Evolutionary conservation across 2,888 invertebrate species (phyloP).

Genomic region (Xanthia togata): DNA sequence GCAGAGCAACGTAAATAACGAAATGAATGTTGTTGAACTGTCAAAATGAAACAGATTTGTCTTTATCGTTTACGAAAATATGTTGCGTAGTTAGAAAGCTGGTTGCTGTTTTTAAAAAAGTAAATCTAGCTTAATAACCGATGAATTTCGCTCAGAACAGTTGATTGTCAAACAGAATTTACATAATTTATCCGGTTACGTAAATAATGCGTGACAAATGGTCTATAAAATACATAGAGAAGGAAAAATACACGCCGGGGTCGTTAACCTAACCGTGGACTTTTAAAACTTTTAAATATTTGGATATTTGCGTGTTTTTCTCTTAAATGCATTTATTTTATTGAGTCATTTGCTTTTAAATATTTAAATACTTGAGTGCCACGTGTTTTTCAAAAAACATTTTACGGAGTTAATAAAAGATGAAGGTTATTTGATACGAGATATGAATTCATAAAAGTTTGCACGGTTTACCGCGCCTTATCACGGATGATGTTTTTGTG

Average conservation of each 20-base stretch:
- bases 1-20: too few relatives aligned
- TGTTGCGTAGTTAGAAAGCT: too few relatives aligned
- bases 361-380: conserved; percentile 30
- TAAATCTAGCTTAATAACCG: conserved; percentile 38
- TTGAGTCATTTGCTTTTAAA: conserved; percentile 36
- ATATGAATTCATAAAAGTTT: neutral
- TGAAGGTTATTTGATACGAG: neutral
- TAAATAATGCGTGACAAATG: conserved; percentile 64
- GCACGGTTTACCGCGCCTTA: neutral
- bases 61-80: too few relatives aligned
- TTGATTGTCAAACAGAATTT: conserved; percentile 51
- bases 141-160: conserved; percentile 31
- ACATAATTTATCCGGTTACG: conserved; percentile 64
- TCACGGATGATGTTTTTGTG: neutral
- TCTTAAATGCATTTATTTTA: conserved; percentile 49
- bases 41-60: too few relatives aligned
- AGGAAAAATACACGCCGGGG: conserved; percentile 45
- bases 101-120: neutral
- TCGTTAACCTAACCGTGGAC: conserved; percentile 46
- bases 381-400: neutral
- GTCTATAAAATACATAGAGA: conserved; percentile 59
- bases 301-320: conserved; percentile 41
- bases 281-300: conserved; percentile 57
- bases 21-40: too few relatives aligned
- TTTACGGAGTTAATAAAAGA: neutral